A percentile compares a stretch with the other conserved stretches of the same genome.
phyloP scores from a whole-genome alignment of 2,888 invertebrate species.

The Rotaria magnacalcarata region DNA sequence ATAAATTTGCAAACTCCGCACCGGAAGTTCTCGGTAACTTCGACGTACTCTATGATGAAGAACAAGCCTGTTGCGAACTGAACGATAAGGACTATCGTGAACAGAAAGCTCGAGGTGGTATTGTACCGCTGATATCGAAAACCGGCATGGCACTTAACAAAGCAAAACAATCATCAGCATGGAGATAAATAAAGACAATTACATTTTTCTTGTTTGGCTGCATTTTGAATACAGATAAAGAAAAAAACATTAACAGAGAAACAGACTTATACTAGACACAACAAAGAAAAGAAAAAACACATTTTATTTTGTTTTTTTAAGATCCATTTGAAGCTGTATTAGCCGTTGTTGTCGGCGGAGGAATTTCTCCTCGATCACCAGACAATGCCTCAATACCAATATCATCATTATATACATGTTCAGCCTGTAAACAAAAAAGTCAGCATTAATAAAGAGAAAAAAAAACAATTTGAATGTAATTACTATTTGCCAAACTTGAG shows the following conservation, averaged over 20 bases:
- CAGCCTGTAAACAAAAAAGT: not conserved
- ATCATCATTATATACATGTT: slow-evolving; percentile 36
- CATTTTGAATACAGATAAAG: slow-evolving; percentile 26
- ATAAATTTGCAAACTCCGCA: slow-evolving; percentile 5
- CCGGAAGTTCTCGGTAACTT: slow-evolving; percentile 44
- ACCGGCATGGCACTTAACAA: slow-evolving; percentile 8
- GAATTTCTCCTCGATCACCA: slow-evolving; percentile 8
- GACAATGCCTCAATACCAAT: not conserved
- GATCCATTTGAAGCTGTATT: not conserved
- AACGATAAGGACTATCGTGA: slow-evolving; percentile 43
- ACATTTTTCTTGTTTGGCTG: not conserved
- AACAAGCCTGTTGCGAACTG: slow-evolving; percentile 37
- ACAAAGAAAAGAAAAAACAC: not conserved
- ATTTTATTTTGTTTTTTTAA: not conserved
- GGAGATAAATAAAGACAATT: slow-evolving; percentile 32
- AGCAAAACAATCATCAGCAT: slow-evolving; percentile 16
- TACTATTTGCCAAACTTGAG: slow-evolving; percentile 47
- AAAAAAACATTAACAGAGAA: not conserved
- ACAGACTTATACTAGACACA: slow-evolving; percentile 15
- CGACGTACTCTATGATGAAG: slow-evolving; percentile 46
- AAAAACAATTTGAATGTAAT: too few relatives aligned
- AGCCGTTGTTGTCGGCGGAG: not conserved
- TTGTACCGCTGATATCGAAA: slow-evolving; percentile 36
- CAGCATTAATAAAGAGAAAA: not conserved
- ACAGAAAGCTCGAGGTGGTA: slow-evolving; percentile 44